Conservation (phyloP, 1,140 invertebrate species). For the Ganaspis sp. region DNA sequence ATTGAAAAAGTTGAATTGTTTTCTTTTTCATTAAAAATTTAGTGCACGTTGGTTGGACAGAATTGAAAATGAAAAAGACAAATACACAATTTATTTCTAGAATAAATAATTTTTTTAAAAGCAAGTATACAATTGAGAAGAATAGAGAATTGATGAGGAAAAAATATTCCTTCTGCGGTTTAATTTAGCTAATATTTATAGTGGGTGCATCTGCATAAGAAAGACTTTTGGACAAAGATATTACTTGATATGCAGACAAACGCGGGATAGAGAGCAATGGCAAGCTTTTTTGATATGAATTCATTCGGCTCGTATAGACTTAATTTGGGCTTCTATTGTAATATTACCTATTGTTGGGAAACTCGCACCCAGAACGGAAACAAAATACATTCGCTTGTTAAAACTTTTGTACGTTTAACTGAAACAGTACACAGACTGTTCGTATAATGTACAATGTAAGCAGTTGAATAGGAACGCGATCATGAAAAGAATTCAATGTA, state of each 20-base stretch:
- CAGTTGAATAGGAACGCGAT: conserved; percentile 10
- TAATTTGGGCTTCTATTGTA: conserved; percentile 29
- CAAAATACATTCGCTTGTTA: conserved; percentile 31
- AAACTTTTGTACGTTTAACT: conserved; percentile 30
- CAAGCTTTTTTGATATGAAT: conserved; percentile 29
- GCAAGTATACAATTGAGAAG: not conserved
- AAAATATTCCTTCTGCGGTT: not conserved
- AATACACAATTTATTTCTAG: not conserved
- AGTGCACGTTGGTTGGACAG: too few species aligned
- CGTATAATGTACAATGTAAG: conserved; percentile 25
- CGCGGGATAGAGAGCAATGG: conserved; percentile 22
- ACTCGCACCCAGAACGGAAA: conserved; percentile 29
- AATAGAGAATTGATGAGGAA: not conserved
- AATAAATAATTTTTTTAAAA: not conserved
- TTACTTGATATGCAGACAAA: conserved; percentile 28
- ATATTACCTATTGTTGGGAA: conserved; percentile 24
- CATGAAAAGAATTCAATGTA: conserved; percentile 28
- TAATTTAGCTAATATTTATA: conserved; percentile 12
- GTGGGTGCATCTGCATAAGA: conserved; percentile 26
- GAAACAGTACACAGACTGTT: conserved; percentile 21
- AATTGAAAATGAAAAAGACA: too few species aligned
- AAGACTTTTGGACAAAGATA: conserved; percentile 1
- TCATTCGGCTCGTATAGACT: conserved; percentile 25
- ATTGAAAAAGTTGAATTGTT: too few species aligned
- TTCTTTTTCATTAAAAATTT: too few species aligned